Evolutionary conservation across 2,797 vertebrate species (phyloP), one percentile per base, ranked within the genome.

Genomic region (Neosilurus hyrtlii): DNA sequence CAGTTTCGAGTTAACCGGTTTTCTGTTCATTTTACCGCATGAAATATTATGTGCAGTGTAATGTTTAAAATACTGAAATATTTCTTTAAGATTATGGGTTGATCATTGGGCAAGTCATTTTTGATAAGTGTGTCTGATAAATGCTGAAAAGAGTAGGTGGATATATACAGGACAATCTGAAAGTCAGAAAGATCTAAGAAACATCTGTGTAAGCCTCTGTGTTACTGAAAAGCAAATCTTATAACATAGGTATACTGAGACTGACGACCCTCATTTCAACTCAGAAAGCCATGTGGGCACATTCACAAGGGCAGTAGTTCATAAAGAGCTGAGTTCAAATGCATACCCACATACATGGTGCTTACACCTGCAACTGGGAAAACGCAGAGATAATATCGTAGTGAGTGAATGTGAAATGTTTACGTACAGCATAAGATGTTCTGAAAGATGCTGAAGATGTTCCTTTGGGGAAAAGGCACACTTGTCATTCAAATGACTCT

Each of bases 361-460:
- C 59, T n/a, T 66, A 80, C 82, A 73, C 67, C 68, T 75, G 79
- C 75, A 70, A 77, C 81, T 59, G 71, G 61, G n/a, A 9, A 74
- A 82, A 66, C 20, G 1, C 20, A 10, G 24, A 52, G 43, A 78
- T 65, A 51, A 65, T 30, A 20, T 26, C 26, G 10, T n/a, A 37
- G 30, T 24, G 61, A 52, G 56, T 56, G 59, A 79, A 65, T 56
- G 54, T 59, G 72, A 57, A 12, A 75, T 35, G 18, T 75, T 59
- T 59, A 22, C 72, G 35, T 26, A 30, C 68, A 63, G 71, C 80
- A 65, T 62, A 37, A 35, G 9, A 35, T 10, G 30, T 18, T 67
- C 30, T 67, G 63, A 51, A 81, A 71, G n/a, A 62, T 4, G 22
- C 30, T 67, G n/a, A n/a, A 43, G 12, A 59, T 37, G 5, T 4